Evolutionary conservation across 2,797 vertebrate species (phyloP).

Genomic region (Mus spretus): DNA sequence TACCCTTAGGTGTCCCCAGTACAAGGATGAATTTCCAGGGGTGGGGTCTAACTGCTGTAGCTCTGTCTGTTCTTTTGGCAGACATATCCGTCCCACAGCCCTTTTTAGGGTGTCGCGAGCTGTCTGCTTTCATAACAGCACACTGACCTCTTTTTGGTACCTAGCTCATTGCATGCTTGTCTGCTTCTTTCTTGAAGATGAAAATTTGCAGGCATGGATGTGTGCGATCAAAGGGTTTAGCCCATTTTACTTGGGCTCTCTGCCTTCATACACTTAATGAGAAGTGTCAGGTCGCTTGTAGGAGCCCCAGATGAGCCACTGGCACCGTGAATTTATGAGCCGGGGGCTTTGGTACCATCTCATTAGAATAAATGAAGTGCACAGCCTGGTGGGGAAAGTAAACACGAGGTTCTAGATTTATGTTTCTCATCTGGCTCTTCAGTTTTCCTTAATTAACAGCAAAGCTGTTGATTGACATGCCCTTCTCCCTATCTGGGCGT

Average conservation of each 20-base stretch:
- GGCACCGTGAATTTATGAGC: neutral
- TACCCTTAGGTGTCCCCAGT: neutral
- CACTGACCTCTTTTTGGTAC: neutral
- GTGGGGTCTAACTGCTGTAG: neutral
- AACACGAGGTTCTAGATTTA: neutral
- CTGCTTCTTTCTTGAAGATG: constrained; percentile 41
- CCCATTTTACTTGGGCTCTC: constrained; percentile 11
- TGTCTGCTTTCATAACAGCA: neutral
- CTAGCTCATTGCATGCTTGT: neutral
- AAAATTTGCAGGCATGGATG: neutral
- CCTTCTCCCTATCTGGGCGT: accelerated
- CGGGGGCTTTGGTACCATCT: neutral
- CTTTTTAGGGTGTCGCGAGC: neutral
- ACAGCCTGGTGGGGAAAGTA: neutral
- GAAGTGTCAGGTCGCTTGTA: neutral
- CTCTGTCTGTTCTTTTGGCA: neutral
- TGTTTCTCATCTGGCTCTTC: neutral
- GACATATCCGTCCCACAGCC: neutral
- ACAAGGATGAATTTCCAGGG: neutral
- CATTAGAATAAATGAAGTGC: neutral
- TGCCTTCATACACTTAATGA: neutral
- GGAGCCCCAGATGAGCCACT: neutral
- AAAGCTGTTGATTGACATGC: neutral
- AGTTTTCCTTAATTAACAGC: neutral
- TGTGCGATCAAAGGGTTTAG: neutral